Percentiles rank a stretch among this genome's conserved stretches.
Conservation (phyloP, 1,140 invertebrate genomes). For the Elysia chlorotica region DNA sequence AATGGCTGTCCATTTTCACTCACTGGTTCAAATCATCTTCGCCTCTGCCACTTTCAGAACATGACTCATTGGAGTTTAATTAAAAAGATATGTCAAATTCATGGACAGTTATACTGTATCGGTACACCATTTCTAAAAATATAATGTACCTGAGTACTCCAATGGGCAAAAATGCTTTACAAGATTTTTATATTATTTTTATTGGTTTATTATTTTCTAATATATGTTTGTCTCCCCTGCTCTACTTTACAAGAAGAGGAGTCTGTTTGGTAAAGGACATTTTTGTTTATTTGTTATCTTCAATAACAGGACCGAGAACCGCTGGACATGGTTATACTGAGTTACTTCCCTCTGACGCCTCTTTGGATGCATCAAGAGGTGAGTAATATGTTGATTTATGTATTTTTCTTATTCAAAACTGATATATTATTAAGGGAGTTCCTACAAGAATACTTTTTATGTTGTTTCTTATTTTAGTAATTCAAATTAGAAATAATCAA, state of each 20-base stretch:
- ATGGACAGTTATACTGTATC: too few relatives aligned
- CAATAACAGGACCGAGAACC: neutral
- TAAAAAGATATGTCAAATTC: too few relatives aligned
- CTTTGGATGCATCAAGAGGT: neutral
- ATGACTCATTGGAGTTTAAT: too few relatives aligned
- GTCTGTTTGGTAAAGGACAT: neutral
- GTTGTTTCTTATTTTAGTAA: too few relatives aligned
- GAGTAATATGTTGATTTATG: neutral
- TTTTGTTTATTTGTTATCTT: neutral
- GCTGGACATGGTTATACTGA: neutral
- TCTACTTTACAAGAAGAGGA: neutral
- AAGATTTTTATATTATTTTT: neutral
- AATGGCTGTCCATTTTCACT: too few relatives aligned
- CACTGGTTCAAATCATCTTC: too few relatives aligned
- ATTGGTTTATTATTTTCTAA: neutral
- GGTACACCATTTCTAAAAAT: too few relatives aligned
- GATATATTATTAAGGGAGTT: neutral
- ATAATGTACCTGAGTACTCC: too few relatives aligned
- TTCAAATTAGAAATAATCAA: too few relatives aligned
- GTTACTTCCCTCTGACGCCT: neutral
- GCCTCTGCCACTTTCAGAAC: too few relatives aligned
- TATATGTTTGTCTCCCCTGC: neutral
- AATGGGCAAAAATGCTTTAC: neutral
- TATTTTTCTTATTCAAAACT: neutral
- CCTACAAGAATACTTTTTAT: too few relatives aligned